Percentiles rank a stretch among this genome's conserved stretches.
These are phyloP conservation scores for Alethe diademata DNA, from an alignment of 2,113 vertebrate species.

Conservation along the genomic window DNA sequence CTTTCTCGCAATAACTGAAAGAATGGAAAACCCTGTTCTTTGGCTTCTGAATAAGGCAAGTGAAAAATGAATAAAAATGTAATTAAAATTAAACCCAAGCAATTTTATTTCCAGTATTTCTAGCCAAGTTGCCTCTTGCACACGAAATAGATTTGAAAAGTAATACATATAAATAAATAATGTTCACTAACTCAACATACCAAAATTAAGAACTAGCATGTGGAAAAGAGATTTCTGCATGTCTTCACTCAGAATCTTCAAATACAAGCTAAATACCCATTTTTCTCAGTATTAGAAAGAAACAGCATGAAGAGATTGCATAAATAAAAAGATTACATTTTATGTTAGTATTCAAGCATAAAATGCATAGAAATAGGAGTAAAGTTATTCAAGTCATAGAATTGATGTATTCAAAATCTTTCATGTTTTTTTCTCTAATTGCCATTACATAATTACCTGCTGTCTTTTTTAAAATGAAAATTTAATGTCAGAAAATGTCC, in stretches of 20 bases:
- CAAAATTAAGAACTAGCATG: background rate
- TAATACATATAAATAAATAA: background rate
- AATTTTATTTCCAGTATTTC: background rate
- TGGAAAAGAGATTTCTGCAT: background rate
- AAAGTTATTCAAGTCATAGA: background rate
- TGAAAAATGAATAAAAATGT: background rate
- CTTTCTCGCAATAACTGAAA: background rate
- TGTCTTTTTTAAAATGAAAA: background rate
- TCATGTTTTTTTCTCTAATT: background rate
- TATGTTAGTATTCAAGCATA: background rate
- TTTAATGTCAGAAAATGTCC: background rate
- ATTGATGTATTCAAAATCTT: background rate
- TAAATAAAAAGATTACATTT: background rate
- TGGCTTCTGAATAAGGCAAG: background rate
- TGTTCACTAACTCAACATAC: background rate
- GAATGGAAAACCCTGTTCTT: background rate
- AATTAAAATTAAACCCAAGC: background rate
- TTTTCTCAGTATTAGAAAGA: background rate
- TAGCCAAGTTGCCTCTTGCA: background rate
- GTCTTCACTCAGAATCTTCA: background rate
- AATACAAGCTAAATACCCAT: background rate
- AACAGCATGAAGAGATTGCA: background rate
- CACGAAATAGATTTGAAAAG: background rate
- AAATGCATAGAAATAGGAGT: background rate
- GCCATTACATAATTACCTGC: background rate